These are phyloP conservation scores for Anarhynchus alexandrinus DNA, from an alignment of 2,113 vertebrate genomes.

Conservation along the genomic window DNA sequence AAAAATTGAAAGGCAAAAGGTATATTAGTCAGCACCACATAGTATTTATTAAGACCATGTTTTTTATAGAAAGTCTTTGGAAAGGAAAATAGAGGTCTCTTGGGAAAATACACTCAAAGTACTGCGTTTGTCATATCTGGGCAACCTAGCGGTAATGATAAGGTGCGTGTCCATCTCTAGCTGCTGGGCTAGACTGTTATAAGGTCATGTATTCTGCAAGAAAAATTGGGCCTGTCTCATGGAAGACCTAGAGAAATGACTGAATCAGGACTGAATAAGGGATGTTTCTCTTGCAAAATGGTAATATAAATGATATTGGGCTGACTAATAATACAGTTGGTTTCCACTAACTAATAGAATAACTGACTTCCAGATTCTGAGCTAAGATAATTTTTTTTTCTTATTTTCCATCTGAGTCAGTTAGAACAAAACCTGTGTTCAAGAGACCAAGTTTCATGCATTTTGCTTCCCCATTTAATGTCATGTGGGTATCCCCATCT, in stretches of 20 bases:
- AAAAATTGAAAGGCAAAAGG: not conserved
- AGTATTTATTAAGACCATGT: not conserved
- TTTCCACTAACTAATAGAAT: conserved; percentile 46
- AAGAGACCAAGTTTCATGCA: not conserved
- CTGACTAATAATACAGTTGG: conserved; percentile 43
- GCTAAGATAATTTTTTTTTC: not conserved
- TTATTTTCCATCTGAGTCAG: conserved; percentile 50
- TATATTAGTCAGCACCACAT: not conserved
- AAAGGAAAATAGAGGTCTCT: not conserved
- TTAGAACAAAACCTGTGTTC: not conserved
- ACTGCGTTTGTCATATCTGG: not conserved
- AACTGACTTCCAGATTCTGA: conserved; percentile 31
- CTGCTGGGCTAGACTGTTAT: not conserved
- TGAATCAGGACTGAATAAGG: not conserved
- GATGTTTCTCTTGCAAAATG: conserved; percentile 23
- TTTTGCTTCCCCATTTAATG: not conserved
- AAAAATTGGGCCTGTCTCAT: not conserved
- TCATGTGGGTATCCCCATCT: not conserved
- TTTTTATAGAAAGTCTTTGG: not conserved
- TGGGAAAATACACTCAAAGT: not conserved
- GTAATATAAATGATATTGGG: not conserved
- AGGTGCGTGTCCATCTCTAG: not conserved
- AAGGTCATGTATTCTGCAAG: not conserved
- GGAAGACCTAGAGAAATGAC: not conserved
- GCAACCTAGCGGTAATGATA: not conserved